Evolutionary conservation across 2,113 vertebrate species (phyloP), one percentile per base, ranked within the genome.

Genomic region (Bolborhynchus lineola): DNA sequence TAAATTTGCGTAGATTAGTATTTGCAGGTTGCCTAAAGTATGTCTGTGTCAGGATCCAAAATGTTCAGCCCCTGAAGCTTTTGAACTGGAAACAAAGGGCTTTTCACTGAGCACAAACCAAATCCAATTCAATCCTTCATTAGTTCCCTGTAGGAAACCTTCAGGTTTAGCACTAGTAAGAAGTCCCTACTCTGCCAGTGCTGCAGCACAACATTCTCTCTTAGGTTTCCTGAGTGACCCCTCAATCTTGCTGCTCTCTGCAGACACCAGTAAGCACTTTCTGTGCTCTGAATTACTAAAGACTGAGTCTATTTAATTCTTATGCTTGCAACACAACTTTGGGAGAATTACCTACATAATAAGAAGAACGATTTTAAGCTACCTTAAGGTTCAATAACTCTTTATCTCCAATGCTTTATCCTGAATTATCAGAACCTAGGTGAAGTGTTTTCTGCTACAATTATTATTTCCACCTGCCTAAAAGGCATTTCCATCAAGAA

Each of bases 101-200:
- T 97, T 98, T 98, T 98, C 96, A 97, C 70, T 80, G 85, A 93
- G 72, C 55, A 81, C 70, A 95, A 95, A 95, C 91, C 92, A 97
- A 98, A 98, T 97, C 97, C 96, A 96, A 92, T 93, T 96, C 97
- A 97, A 97, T 97, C 95, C 97, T 98, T 98, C 97, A 97, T 98
- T 98, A 98, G 93, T 90, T 97, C 96, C 20, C 97, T 68, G 95
- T 81, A 97, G 96, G 98, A 97, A 97, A 94, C 97, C 94, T 97
- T 96, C 96, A 97, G 94, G 97, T 98, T 98, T 97, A 98, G 98
- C 96, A 92, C 94, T 97, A 96, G 97, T 90, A 92, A 94, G 92
- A 92, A 95, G 77, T 31, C 49, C 69, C 91, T 93, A 44, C 52
- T 37, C 97, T 89, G 88, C 94, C 89, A 95, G 60, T 68, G 82